Evolutionary conservation across 2,888 invertebrate genomes (phyloP).

Genomic region (Eristalis arbustorum): DNA sequence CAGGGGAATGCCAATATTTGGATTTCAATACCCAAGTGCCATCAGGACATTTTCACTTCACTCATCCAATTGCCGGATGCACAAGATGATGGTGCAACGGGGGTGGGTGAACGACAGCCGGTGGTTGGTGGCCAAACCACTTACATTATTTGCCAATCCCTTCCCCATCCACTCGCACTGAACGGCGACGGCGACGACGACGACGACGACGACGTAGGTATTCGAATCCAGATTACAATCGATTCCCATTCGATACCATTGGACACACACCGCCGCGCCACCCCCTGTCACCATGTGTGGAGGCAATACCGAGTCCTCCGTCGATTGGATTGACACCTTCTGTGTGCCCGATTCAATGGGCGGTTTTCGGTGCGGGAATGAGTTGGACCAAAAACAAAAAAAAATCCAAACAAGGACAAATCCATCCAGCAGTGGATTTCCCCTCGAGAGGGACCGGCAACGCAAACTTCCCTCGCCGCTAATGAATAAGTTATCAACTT

Average conservation of each 20-base stretch:
- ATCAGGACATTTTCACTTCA: conserved; percentile 61
- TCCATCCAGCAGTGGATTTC: conserved; percentile 7
- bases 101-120: background rate
- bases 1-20: conserved; percentile 59
- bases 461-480: conserved; percentile 34
- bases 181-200: too few relatives aligned
- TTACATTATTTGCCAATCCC: conserved; percentile 60
- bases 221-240: conserved; percentile 48
- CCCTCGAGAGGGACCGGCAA: conserved; percentile 16
- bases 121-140: conserved; percentile 38
- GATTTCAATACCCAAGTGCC: conserved; percentile 58
- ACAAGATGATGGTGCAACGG: conserved; percentile 19
- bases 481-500: conserved; percentile 61
- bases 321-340: conserved; percentile 55
- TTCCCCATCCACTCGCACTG: background rate
- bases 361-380: conserved; percentile 8
- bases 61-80: conserved; percentile 59
- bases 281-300: background rate
- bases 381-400: background rate
- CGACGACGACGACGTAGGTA: background rate
- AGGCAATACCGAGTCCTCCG: conserved; percentile 8
- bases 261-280: background rate
- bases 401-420: background rate
- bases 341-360: conserved; percentile 16
- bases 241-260: conserved; percentile 32